Evolutionary conservation across 2,888 invertebrate species (phyloP).

Genomic region (Deilephila elpenor): DNA sequence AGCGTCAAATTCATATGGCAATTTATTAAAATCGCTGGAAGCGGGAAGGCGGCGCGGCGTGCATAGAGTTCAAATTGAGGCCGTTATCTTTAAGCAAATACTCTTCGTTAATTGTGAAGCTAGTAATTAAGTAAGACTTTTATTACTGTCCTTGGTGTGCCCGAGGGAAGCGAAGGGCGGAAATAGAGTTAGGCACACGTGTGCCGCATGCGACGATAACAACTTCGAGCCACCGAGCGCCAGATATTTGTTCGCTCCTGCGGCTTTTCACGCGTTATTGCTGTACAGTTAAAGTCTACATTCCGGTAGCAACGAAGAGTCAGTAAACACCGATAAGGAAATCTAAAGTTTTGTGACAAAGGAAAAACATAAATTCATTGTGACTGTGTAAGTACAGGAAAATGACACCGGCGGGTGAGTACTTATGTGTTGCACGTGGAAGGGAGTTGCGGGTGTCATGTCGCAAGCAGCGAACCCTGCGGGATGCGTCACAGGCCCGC

Average conservation of each 20-base stretch:
- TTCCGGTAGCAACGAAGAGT: conserved; percentile 33
- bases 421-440: conserved; percentile 65
- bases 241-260: conserved; percentile 43
- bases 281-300: conserved; percentile 39
- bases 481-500: not conserved
- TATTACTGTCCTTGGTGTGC: conserved; percentile 72
- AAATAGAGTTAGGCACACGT: conserved; percentile 74
- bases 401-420: conserved; percentile 59
- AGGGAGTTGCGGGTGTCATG: conserved; percentile 60
- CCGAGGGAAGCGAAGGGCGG: conserved; percentile 75
- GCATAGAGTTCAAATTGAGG: conserved; percentile 42
- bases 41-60: not conserved
- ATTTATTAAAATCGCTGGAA: not conserved
- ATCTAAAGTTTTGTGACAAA: conserved; percentile 52
- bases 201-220: conserved; percentile 74
- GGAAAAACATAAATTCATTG: conserved; percentile 62
- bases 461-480: conserved; percentile 38
- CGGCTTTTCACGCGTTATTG: conserved; percentile 38
- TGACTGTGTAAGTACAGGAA: conserved; percentile 62
- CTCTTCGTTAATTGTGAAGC: conserved; percentile 60
- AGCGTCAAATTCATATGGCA: not conserved
- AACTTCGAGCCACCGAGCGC: conserved; percentile 47
- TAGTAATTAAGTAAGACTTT: conserved; percentile 71
- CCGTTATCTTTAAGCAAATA: conserved; percentile 46
- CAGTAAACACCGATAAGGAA: conserved; percentile 43